phyloP scores from a whole-genome alignment of 2,113 vertebrate species.

The Macquaria australasica region DNA sequence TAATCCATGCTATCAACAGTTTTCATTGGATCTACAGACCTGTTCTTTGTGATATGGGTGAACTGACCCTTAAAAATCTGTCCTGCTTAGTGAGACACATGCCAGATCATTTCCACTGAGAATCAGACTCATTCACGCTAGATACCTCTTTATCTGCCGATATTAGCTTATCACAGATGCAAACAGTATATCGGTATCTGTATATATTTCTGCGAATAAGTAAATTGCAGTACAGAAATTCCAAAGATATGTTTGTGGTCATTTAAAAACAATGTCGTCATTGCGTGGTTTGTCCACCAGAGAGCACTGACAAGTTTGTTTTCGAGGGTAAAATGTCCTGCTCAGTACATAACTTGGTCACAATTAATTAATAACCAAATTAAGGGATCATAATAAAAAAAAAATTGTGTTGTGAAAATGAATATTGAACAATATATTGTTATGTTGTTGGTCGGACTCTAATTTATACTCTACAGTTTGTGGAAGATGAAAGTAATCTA shows the following conservation, averaged over 20 bases:
- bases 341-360: neutral
- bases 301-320: conserved; percentile 16
- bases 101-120: neutral
- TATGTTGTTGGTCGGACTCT: neutral
- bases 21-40: neutral
- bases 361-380: neutral
- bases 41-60: neutral
- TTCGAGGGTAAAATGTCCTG: neutral
- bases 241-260: neutral
- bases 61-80: neutral
- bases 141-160: neutral
- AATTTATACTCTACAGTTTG: neutral
- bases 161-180: neutral
- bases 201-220: neutral
- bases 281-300: conserved; percentile 36
- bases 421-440: neutral
- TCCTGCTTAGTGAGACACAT: neutral
- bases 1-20: neutral
- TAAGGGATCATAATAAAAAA: neutral
- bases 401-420: neutral
- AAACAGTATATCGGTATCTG: neutral
- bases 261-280: neutral
- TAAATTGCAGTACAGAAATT: neutral
- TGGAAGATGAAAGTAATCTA: neutral
- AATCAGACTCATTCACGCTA: neutral